Evolutionary conservation across 2,113 vertebrate genomes (phyloP), one percentile per base, ranked within the genome.

Genomic region (Anoplopoma fimbria): DNA sequence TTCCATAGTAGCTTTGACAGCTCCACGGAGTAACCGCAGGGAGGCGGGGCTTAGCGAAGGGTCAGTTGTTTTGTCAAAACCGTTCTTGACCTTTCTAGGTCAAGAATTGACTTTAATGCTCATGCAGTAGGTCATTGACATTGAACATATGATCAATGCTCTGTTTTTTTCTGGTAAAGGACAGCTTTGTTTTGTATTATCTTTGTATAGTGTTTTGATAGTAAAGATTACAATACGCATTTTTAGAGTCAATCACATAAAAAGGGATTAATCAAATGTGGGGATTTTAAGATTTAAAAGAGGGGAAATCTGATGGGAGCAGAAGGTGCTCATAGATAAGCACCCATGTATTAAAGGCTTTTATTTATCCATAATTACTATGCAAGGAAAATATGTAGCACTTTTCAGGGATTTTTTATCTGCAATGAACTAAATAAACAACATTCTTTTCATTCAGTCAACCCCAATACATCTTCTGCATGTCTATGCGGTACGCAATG

Each of bases 321-420:
- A 60, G 23, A 64, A 47, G 49, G 70, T n/a, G 7, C 55, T 64
- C 12, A 36, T 21, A 81, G 49, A 84, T 58, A 81, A 51, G 27
- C 75, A 69, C 27, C 25, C 15, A 9, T n/a, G 13, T 13, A 45
- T 63, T 6, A 29, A 21, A 45, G 14, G 21, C 19, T 64, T 69
- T 73, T 51, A 73, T 73, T 55, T 64, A 42, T 67, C 19, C 33
- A 23, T 8, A 47, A 29, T 40, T 38, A 61, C 51, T 14, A 29
- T 21, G 4, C 9, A 23, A 29, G 38, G 13, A 55, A 27, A 72
- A 87, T 19, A 19, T 19, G 36, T 38, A 10, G 29, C 49, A 9
- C n/a, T 17, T 51, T n/a, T 53, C 36, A 75, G 14, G 47, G n/a
- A 34, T 72, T 25, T n/a, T 33, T 25, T 3, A 60, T 2, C 10